These are phyloP conservation scores for Mustelus asterias DNA, from an alignment of 2,113 vertebrate genomes.

Conservation along the genomic window DNA sequence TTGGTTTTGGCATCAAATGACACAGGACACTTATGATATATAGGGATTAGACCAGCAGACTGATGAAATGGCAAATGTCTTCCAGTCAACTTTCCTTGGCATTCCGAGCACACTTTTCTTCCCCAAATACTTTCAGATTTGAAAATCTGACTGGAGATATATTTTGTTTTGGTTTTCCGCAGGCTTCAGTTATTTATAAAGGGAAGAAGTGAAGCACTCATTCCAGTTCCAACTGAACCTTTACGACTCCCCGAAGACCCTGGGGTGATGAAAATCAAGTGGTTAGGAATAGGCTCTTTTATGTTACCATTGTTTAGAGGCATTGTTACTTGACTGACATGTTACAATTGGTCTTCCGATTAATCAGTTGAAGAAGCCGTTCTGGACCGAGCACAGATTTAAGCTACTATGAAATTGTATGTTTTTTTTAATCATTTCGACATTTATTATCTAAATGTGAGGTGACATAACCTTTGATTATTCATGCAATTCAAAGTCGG, in stretches of 20 bases:
- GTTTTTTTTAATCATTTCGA: slow-evolving; percentile 43
- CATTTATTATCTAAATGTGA: not conserved
- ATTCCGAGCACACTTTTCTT: slow-evolving; percentile 62
- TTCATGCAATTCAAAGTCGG: not conserved
- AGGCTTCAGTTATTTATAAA: slow-evolving; percentile 15
- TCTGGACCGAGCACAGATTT: not conserved
- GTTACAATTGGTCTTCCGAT: slow-evolving; percentile 48
- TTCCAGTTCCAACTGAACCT: slow-evolving; percentile 49
- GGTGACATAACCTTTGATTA: not conserved
- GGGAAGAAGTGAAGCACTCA: slow-evolving; percentile 44
- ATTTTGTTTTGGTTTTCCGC: slow-evolving; percentile 58
- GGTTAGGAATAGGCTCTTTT: slow-evolving; percentile 46
- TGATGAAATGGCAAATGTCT: slow-evolving; percentile 61
- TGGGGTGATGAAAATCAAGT: slow-evolving; percentile 58
- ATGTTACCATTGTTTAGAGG: slow-evolving; percentile 53
- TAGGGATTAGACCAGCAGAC: slow-evolving; percentile 59
- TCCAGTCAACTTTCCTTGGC: slow-evolving; percentile 61
- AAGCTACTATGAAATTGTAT: slow-evolving; percentile 63
- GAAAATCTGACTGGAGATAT: not conserved
- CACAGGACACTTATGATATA: slow-evolving; percentile 66
- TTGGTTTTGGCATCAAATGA: slow-evolving; percentile 74
- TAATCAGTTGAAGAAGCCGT: slow-evolving; percentile 48
- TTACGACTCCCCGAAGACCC: slow-evolving; percentile 47
- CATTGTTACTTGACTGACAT: slow-evolving; percentile 59
- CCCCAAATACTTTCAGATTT: slow-evolving; percentile 44